Base-by-base conservation (phyloP, 2,797 vertebrate genomes). In the Syndactyla subalaris region DNA sequence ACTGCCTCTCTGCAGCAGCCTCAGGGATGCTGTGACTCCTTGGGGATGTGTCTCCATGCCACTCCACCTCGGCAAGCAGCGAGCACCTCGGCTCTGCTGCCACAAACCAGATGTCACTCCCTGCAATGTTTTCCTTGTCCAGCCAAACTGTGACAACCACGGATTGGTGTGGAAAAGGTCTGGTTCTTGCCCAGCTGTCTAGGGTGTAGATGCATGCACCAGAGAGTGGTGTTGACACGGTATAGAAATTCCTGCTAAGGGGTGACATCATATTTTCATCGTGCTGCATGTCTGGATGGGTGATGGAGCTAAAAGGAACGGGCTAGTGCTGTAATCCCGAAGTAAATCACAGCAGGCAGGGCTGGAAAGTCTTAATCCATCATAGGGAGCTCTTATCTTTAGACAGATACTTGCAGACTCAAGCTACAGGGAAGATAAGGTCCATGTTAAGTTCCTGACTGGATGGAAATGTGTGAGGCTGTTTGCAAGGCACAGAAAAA, bases 271-370 rank as follows among this genome's bases (percentile, higher is more conserved):
- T 54, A 66, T 90, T 94, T 75, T 66, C 76, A 36, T 36, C 16
- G 29, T 41, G 32, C 45, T 90, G 52, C 27, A 10, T 43, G 67
- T 81, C 79, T 86, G 85, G 63, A 68, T 0, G 1, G 71, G 80
- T 1, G 1, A 4, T 27, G 52, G 81, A 73, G 22, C 77, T 89
- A 79, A 86, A 91, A 96, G 67, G 32, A 88, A 67, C 26, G 67
- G 55, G 59, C 24, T 51, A 41, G 46, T 86, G 85, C 59, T 84
- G 88, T 93, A 83, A 95, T 88, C 85, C 77, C 57, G 30, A 65
- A 71, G 88, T 94, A 96, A 97, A 96, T 92, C 94, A 90, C 27
- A 63, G 63, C 38, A 90, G 76, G 38, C 63, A 85, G 91, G 81
- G 63, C 73, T 94, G 83, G 71, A 91, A 91, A 91, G 36, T 59